These are phyloP conservation scores for Ascidia mentula DNA, from an alignment of 23 tunicate genomes.

Conservation along the genomic window DNA sequence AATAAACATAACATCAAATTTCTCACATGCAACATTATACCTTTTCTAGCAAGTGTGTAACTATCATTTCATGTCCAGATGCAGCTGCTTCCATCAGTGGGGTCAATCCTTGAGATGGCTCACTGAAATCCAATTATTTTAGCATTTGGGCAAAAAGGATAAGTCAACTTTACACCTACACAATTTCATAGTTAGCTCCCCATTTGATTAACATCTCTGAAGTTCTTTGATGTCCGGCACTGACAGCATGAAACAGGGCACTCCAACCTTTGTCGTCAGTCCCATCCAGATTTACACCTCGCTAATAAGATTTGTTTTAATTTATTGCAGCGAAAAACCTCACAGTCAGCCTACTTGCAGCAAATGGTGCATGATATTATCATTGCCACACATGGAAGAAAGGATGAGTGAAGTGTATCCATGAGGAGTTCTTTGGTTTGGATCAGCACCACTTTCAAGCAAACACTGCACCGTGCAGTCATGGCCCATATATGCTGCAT, in stretches of 20 bases:
- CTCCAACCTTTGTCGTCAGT: conserved; percentile 83
- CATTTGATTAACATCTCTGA: conserved; percentile 63
- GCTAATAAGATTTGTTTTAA: conserved; percentile 27
- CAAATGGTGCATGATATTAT: conserved; percentile 48
- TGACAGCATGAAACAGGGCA: conserved; percentile 91
- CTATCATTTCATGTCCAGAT: conserved; percentile 88
- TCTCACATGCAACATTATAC: conserved; percentile 12
- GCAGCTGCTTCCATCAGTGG: conserved; percentile 97
- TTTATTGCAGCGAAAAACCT: background rate
- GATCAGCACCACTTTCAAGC: conserved; percentile 68
- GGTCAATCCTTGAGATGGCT: conserved; percentile 82
- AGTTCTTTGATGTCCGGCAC: conserved; percentile 94
- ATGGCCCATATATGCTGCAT: conserved; percentile 96
- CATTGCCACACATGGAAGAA: conserved; percentile 93
- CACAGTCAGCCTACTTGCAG: conserved; percentile 52
- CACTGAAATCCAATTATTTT: conserved; percentile 68
- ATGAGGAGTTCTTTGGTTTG: conserved; percentile 52
- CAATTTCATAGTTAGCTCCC: conserved; percentile 68
- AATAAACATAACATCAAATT: background rate
- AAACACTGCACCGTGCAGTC: conserved; percentile 45
- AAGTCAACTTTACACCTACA: too few relatives aligned
- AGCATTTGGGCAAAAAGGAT: too few relatives aligned
- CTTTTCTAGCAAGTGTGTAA: conserved; percentile 66
- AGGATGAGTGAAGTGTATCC: conserved; percentile 74
- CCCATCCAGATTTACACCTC: conserved; percentile 71